Evolutionary conservation across 2,113 vertebrate species (phyloP), one percentile per base, ranked within the genome.

Genomic region (Crotophaga sulcirostris): DNA sequence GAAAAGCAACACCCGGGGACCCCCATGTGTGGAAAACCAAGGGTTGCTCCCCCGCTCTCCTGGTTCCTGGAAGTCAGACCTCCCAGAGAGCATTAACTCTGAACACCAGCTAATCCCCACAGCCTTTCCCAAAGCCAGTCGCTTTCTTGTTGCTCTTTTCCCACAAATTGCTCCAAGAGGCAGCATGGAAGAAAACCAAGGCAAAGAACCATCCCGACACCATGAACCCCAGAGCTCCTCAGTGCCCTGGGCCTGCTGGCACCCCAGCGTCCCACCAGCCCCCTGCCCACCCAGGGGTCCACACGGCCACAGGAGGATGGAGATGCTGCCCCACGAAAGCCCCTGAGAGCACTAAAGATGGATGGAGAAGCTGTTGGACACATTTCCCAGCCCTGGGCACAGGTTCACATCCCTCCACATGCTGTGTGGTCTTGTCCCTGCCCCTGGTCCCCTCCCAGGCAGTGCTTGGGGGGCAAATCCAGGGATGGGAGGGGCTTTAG

Each of bases 341-440:
- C 20, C 2, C 1, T 8, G 11, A 13, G 38, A 72, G 59, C 3
- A 1, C 33, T 21, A 36, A 16, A n/a, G n/a, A 28, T 42, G 29
- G 16, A 29, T 2, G 2, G 26, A 47, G 33, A 55, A 91, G 29
- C 26, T 6, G 8, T 38, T 47, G 16, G 42, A 45, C 10, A 10
- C 1, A 3, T 13, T 60, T 47, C 34, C 12, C 34, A 67, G 47
- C 9, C 38, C 66, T 2, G n/a, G 45, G 9, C 38, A 20, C 21
- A 8, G 0, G 1, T 23, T 59, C 29, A 9, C 18, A 12, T 60
- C 47, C 51, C 23, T 56, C 26, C 0, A 0, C 14, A 10, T 0
- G 0, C 45, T 8, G 8, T 0, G 0, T 2, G 1, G 24, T 25
- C 13, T 77, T 7, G 0, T 23, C 70, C 26, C 17, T 47, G 31